These are phyloP conservation scores for Zonitis immaculata DNA, from an alignment of 2,888 invertebrate genomes.

Conservation along the genomic window DNA sequence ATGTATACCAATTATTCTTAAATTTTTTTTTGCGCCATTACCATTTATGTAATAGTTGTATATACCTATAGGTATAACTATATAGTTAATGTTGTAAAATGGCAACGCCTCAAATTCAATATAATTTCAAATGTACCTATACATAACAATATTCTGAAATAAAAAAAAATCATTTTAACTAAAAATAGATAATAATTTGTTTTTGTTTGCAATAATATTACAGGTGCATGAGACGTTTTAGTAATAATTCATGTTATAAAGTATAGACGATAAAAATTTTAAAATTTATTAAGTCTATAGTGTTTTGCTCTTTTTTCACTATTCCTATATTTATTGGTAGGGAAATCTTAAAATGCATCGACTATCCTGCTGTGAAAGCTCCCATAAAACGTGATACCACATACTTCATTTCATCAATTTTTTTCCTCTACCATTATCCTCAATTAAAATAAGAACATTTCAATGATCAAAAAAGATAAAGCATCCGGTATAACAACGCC, in stretches of 20 bases:
- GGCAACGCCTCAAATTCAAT: not conserved
- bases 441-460: too few species aligned
- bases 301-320: not conserved
- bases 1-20: slow-evolving; percentile 14
- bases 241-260: not conserved
- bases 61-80: too few species aligned
- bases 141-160: too few species aligned
- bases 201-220: not conserved
- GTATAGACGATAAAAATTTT: not conserved
- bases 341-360: not conserved
- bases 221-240: not conserved
- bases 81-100: not conserved
- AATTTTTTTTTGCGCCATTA: not conserved
- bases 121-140: not conserved
- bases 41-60: slow-evolving; percentile 1
- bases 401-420: not conserved
- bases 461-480: too few species aligned
- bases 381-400: not conserved
- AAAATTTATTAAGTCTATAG: not conserved
- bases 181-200: too few species aligned
- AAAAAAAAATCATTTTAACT: not conserved
- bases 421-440: too few species aligned
- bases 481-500: too few species aligned
- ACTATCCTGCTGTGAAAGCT: not conserved
- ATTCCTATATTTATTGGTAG: not conserved